phyloP scores from a whole-genome alignment of 2,113 vertebrate species.

The Antennarius striatus region DNA sequence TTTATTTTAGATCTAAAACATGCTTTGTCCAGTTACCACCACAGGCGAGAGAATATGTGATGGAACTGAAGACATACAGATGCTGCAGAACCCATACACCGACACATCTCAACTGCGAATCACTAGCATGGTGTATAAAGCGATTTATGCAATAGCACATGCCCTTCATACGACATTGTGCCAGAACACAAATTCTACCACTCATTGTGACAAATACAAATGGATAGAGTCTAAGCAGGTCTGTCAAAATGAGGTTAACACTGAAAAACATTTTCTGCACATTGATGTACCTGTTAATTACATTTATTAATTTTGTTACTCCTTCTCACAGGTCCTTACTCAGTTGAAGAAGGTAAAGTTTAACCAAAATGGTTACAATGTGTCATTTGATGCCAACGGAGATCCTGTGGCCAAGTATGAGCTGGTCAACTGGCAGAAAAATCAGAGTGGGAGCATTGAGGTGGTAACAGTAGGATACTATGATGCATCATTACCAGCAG shows the following conservation, averaged over 20 bases:
- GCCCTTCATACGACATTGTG: constrained; percentile 65
- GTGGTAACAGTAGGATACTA: constrained; percentile 67
- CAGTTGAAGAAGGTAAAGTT: constrained; percentile 67
- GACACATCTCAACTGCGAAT: constrained; percentile 75
- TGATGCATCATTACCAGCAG: constrained; percentile 59
- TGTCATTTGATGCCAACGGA: constrained; percentile 70
- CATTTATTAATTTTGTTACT: no score
- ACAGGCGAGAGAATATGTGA: constrained; percentile 42
- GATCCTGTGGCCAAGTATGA: constrained; percentile 71
- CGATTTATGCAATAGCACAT: constrained; percentile 75
- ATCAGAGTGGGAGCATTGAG: constrained; percentile 30
- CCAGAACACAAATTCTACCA: constrained; percentile 24
- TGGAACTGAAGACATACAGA: constrained; percentile 61
- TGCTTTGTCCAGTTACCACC: constrained; percentile 6
- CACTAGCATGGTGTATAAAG: constrained; percentile 77
- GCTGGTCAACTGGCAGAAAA: constrained; percentile 72
- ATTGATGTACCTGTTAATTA: no score
- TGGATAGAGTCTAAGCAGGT: constrained; percentile 60
- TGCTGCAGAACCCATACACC: constrained; percentile 61
- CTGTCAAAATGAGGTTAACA: not conserved
- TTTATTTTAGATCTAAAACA: no score
- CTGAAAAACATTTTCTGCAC: no score
- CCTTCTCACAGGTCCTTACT: constrained; percentile 33
- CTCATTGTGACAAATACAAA: constrained; percentile 47
- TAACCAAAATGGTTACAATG: constrained; percentile 58